phyloP scores from a whole-genome alignment of 2,797 vertebrate genomes.

The Sphaeramia orbicularis region DNA sequence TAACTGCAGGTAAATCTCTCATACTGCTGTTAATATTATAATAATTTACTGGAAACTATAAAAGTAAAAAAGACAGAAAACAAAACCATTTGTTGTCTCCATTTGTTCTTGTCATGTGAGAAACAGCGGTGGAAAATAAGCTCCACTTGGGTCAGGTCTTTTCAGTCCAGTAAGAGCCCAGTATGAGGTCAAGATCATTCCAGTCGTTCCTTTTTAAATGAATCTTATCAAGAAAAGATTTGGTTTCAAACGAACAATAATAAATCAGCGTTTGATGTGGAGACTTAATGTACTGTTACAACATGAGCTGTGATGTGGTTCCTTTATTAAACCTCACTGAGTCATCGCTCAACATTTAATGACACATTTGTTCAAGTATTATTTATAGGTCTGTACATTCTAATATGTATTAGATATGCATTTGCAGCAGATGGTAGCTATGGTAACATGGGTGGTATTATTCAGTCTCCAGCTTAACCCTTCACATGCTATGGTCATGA shows the following conservation, averaged over 20 bases:
- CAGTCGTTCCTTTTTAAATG: constrained; percentile 25
- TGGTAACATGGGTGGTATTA: no score
- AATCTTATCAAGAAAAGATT: no score
- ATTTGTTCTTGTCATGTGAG: neutral
- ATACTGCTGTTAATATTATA: no score
- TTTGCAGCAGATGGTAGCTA: no score
- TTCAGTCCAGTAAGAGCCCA: constrained; percentile 3
- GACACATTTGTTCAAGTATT: neutral
- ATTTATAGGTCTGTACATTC: no score
- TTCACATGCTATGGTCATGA: no score
- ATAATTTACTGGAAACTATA: no score
- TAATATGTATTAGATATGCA: no score
- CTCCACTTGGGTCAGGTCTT: constrained; percentile 4
- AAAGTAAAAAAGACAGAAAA: no score
- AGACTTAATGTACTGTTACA: constrained; percentile 1
- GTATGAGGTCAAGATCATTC: constrained; percentile 25
- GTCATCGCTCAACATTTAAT: constrained; percentile 12
- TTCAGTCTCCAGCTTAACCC: no score
- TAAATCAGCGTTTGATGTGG: constrained; percentile 25
- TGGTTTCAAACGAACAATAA: neutral
- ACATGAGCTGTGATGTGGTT: neutral
- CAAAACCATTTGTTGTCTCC: no score
- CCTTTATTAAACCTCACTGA: constrained; percentile 4
- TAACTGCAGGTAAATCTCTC: no score
- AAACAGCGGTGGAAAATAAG: neutral